Conservation (phyloP, 1,140 invertebrate species). For the Anthonomus grandis region DNA sequence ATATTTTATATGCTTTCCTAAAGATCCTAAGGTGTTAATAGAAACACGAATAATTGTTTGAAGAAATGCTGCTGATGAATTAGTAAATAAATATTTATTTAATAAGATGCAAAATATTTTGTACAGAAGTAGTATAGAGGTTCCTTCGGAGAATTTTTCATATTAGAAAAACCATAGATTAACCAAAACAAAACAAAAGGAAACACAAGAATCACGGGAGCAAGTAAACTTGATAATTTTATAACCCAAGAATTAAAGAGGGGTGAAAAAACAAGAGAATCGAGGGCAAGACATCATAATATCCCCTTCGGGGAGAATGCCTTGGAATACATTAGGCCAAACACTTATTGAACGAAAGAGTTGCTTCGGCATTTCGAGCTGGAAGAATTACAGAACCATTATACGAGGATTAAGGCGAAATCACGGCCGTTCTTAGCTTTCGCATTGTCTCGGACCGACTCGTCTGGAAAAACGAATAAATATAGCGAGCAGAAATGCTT, state of each 20-base stretch:
- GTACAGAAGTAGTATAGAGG: no score
- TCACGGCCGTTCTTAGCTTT: conserved; percentile 43
- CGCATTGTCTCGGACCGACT: conserved; percentile 48
- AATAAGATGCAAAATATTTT: no score
- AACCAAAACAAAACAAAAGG: no score
- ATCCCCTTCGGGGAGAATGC: conserved; percentile 17
- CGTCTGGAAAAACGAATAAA: conserved; percentile 51
- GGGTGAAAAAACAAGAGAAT: conserved; percentile 20
- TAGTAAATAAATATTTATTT: no score
- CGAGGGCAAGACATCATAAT: conserved; percentile 16
- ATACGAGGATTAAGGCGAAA: conserved; percentile 49
- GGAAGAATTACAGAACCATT: conserved; percentile 47
- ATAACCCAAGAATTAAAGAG: conserved; percentile 10
- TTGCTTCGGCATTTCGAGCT: conserved; percentile 29
- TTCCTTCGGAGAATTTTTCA: no score
- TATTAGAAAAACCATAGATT: no score
- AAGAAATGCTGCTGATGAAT: no score
- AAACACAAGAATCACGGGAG: no score
- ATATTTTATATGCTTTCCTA: no score
- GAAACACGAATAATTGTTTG: no score
- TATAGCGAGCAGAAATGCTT: conserved; percentile 34
- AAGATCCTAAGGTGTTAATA: no score
- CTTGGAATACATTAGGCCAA: conserved; percentile 27
- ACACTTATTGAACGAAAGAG: conserved; percentile 29
- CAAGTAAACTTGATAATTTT: conserved; percentile 10